These are phyloP conservation scores for Procambarus virginalis DNA, from an alignment of 1,140 invertebrate genomes.

Conservation along the genomic window DNA sequence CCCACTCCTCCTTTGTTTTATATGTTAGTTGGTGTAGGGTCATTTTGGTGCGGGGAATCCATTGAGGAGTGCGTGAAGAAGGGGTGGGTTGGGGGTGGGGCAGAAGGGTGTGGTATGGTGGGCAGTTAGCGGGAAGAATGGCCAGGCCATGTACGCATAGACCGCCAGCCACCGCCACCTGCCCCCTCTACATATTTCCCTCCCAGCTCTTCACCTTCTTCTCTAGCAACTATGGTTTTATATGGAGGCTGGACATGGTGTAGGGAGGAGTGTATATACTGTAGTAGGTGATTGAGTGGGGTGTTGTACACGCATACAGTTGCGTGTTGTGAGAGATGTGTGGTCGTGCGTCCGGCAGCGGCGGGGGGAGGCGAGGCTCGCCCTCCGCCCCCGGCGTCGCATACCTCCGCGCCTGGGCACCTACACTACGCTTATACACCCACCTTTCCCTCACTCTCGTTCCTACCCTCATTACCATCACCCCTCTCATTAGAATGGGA, in stretches of 20 bases:
- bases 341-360: conserved; percentile 44
- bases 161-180: neutral
- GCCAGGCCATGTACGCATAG: conserved; percentile 1
- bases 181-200: neutral
- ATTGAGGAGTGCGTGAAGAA: neutral
- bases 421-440: neutral
- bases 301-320: no score
- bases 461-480: neutral
- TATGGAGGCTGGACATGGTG: neutral
- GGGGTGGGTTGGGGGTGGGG: no score
- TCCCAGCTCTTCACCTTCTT: neutral
- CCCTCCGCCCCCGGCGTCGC: conserved; percentile 34
- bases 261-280: neutral
- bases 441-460: neutral
- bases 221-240: no score
- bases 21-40: neutral
- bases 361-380: conserved; percentile 14
- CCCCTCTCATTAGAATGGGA: neutral
- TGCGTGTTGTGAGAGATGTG: neutral
- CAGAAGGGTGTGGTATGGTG: neutral
- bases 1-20: neutral
- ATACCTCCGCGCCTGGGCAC: conserved; percentile 48
- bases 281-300: no score
- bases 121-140: conserved; percentile 39
- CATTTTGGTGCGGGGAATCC: no score